Base-by-base conservation (phyloP, 1,140 invertebrate genomes). In the Cydia amplana region DNA sequence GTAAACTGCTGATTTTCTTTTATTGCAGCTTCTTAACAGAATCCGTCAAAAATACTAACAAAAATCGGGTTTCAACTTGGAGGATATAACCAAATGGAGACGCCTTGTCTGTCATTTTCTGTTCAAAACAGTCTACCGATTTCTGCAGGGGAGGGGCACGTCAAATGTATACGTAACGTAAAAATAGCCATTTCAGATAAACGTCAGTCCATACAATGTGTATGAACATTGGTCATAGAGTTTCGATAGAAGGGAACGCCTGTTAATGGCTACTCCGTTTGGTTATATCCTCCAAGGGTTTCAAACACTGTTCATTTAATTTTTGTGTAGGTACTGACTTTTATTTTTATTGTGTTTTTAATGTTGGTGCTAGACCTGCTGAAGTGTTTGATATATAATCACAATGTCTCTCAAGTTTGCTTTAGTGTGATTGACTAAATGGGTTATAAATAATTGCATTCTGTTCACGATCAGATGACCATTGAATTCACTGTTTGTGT, bases 351-450 rank as follows among this genome's bases (percentile, higher is more conserved):
- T 23, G 7, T 60, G 55, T 10, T 2, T 12, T 60, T 3, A 23
- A n/a, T 55, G 16, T 55, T 49, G 46, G 46, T 40, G 14, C 43
- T 14, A 46, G 40, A 7, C 40, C 40, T 14, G 12, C 40, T 43
- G 16, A 51, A 40, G 7, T 36, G 32, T 36, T 36, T 36, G 32
- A 9, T 40, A 40, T 40, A 40, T 0, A 49, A 49, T 16, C 9
- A 49, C 14, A 14, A 16, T 49, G 12, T 60, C 2, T 12, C 20
- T 4, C 9, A 60, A 23, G 20, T 60, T 60, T 51, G 49, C 16
- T 51, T 51, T 23, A 60, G 20, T 60, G 55, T 60, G 55, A 60
- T 51, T 51, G 49, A 60, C 20, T 18, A 18, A 60, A 60, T 23
- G 55, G 55, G 55, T 23, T 60, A 28, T 28, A 4, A 28, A 60